A percentile compares a stretch with the other conserved stretches of the same genome.
Conservation (phyloP, 2,797 vertebrate species). For the Tadarida brasiliensis region DNA sequence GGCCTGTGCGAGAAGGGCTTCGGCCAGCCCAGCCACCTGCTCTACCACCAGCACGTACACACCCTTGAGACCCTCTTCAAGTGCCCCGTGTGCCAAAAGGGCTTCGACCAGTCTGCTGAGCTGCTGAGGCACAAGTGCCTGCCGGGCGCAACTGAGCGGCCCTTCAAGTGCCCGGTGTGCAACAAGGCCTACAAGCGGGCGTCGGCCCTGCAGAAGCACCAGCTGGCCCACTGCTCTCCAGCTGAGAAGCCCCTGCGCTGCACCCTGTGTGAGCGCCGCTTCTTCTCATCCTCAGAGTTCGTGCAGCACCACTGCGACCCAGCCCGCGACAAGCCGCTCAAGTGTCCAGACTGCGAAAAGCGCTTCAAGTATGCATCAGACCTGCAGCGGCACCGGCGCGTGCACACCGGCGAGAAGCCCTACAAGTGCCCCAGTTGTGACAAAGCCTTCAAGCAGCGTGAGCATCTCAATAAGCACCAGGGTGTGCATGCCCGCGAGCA, state of each 20-base stretch:
- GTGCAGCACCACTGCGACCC: constrained; percentile 99
- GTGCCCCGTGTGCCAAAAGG: constrained; percentile 98
- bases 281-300: constrained; percentile 97
- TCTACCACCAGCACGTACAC: constrained; percentile 98
- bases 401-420: constrained; percentile 98
- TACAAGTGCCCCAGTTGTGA: constrained; percentile 97
- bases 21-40: constrained; percentile 96
- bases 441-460: constrained; percentile 98
- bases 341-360: constrained; percentile 98
- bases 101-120: constrained; percentile 98
- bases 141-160: constrained; percentile 92
- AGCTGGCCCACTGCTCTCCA: constrained; percentile 95
- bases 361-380: constrained; percentile 98
- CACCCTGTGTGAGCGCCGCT: constrained; percentile 97
- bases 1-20: constrained; percentile 98
- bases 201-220: constrained; percentile 97
- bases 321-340: constrained; percentile 96
- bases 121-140: constrained; percentile 96
- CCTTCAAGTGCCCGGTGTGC: constrained; percentile 97
- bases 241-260: constrained; percentile 98
- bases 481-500: constrained; percentile 96
- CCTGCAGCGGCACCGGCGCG: constrained; percentile 96
- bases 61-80: constrained; percentile 99
- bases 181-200: constrained; percentile 98
- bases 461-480: constrained; percentile 98